Conservation (phyloP, 2,797 vertebrate genomes). For the Hapalemur alaotrensis region DNA sequence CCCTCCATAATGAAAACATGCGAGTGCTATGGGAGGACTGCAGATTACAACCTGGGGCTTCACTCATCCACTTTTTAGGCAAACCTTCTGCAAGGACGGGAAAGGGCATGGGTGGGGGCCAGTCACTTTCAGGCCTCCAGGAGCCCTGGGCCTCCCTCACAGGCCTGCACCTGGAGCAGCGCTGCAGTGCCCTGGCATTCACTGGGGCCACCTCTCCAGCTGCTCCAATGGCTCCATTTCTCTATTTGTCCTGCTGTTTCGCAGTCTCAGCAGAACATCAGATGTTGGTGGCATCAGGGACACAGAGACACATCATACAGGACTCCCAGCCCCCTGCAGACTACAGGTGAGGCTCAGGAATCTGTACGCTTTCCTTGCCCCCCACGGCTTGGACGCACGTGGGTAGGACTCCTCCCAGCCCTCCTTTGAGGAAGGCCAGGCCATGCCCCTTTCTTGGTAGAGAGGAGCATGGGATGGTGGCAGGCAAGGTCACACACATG, state of each 20-base stretch:
- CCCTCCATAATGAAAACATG: conserved; percentile 85
- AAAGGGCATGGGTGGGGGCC: conserved; percentile 76
- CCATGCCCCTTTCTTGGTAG: background rate
- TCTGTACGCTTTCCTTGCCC: background rate
- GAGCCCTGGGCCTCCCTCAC: background rate
- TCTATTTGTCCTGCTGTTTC: background rate
- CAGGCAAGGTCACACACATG: background rate
- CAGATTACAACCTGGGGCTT: conserved; percentile 85
- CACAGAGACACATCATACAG: background rate
- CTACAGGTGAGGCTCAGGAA: background rate
- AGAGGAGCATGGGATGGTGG: background rate
- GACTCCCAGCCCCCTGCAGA: background rate
- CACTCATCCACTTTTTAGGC: conserved; percentile 82
- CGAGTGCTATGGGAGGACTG: conserved; percentile 83
- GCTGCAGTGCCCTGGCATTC: background rate
- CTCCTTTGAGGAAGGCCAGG: background rate
- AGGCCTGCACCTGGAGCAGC: background rate
- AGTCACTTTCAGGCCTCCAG: conserved; percentile 76
- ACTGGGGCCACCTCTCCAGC: background rate
- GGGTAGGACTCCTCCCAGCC: background rate
- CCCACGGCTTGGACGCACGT: background rate
- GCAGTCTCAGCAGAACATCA: background rate
- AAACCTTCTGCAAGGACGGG: conserved; percentile 83
- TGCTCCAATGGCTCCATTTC: background rate
- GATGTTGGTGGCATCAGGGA: background rate